Evolutionary conservation across 2,888 invertebrate genomes (phyloP), one percentile per base, ranked within the genome.

Genomic region (Leptinotarsa juncta): DNA sequence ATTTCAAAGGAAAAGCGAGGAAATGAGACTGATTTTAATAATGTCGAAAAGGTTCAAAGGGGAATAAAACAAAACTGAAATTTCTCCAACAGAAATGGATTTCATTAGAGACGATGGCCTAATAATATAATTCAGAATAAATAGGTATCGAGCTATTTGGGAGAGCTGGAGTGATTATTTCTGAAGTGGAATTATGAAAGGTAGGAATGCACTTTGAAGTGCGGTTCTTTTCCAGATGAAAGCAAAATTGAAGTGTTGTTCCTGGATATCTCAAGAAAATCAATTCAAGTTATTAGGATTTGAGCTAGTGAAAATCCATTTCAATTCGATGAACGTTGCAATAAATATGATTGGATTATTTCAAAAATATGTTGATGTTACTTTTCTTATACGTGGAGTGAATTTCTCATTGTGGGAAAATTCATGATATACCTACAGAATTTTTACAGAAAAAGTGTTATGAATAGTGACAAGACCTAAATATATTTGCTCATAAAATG

Each of bases 21-120:
- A 49, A 48, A 67, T 49, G 67, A 67, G 26, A 67, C 67, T 67
- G 49, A 67, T 67, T 67, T 67, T 49, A 67, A 67, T 67, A 67
- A 67, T 67, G 67, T 20, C 67, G 67, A 14, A 26, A 26, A 57
- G 14, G 15, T 57, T 57, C 57, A 57, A 57, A 26, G 23, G 57
- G 57, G 57, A 57, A 57, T 57, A 57, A 57, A 20, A 57, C 57
- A 57, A 57, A 57, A 57, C 23, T 23, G 57, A 3, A 57, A 57
- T 57, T 57, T 57, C 57, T 57, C 57, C 57, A 4, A 23, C 23
- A 12, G 57, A 23, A 57, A 57, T 57, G 57, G 7, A 57, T 57
- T 57, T 57, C 23, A 57, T 57, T 23, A 57, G 20, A 3, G 57
- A 18, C 20, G 20, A 20, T 57, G 57, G 57, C 57, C 57, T 57